These are phyloP conservation scores for Protobothrops mucrosquamatus DNA, from an alignment of 2,113 vertebrate genomes.

Conservation along the genomic window DNA sequence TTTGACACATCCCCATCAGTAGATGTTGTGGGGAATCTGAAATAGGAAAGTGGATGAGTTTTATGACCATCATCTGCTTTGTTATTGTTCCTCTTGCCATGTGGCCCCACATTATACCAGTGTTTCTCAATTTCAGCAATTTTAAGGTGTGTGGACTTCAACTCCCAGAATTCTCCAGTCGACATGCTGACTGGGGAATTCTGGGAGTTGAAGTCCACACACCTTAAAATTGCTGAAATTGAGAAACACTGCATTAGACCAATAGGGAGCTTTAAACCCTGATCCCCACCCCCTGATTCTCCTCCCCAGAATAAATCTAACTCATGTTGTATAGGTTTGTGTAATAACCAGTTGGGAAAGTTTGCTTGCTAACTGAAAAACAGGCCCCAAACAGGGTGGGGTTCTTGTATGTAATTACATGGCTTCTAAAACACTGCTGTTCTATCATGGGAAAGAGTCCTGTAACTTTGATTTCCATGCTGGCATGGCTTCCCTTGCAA, in stretches of 20 bases:
- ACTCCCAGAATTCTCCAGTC: neutral
- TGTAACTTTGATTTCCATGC: constrained; percentile 41
- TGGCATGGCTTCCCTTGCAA: constrained; percentile 43
- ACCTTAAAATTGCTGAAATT: neutral
- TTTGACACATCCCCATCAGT: neutral
- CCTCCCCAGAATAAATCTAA: neutral
- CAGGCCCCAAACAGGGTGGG: constrained; percentile 49
- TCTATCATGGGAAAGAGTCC: constrained; percentile 60
- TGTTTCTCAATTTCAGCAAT: neutral
- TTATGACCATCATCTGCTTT: neutral
- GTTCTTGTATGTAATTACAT: constrained; percentile 57
- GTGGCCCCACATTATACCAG: neutral
- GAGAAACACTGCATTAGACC: neutral
- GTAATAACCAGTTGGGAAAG: constrained; percentile 47
- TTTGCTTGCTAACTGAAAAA: constrained; percentile 56
- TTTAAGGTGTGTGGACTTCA: neutral
- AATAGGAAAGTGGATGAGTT: neutral
- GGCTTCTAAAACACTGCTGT: constrained; percentile 32
- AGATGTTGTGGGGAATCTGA: neutral
- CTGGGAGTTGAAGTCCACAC: neutral
- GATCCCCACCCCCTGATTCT: neutral
- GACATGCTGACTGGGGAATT: neutral
- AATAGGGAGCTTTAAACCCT: neutral
- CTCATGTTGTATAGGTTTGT: neutral
- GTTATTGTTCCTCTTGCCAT: neutral